Evolutionary conservation across 2,113 vertebrate genomes (phyloP), one percentile per base, ranked within the genome.

Genomic region (Nothoprocta pentlandii): DNA sequence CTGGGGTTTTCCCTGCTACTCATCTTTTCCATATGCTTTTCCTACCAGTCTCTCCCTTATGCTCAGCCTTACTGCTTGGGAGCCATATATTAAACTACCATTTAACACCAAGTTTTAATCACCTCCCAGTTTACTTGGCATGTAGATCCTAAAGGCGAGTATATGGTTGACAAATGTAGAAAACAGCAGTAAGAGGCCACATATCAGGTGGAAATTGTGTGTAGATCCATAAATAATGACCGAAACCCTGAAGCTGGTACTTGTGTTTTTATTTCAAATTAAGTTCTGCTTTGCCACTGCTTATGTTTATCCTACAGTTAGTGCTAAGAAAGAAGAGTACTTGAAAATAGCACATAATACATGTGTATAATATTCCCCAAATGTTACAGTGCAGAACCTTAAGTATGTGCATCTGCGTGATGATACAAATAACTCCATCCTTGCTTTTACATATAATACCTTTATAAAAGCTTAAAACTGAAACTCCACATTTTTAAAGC

Each of bases 301-400:
- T 15, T 17, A 7, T 42, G 1, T 0, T 0, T 6, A 16, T 8
- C 28, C 3, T 47, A 0, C 6, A 13, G 10, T 3, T 66, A 32
- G 41, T 7, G 7, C 6, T 80, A 15, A 51, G 36, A 23, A 15
- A 53, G 44, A 42, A 20, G 64, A 58, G 21, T 22, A 4, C 7
- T 51, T 49, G 21, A 53, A 11, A 23, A 17, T 28, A 61, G 8
- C 14, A 8, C 0, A 1, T 9, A 10, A 14, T 14, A 9, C 3
- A 9, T 0, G 2, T 4, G 0, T 47, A 34, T 20, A n/a, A 22
- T 61, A 34, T 15, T 76, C 26, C 17, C 13, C 13, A 51, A 0
- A 17, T 1, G 4, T 5, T 25, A 12, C 8, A 17, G 8, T 36
- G 10, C 6, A 32, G 36, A 54, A 14, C 8, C 34, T n/a, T 13